Evolutionary conservation across 2,113 vertebrate species (phyloP).

Genomic region (Chinchilla lanigera): DNA sequence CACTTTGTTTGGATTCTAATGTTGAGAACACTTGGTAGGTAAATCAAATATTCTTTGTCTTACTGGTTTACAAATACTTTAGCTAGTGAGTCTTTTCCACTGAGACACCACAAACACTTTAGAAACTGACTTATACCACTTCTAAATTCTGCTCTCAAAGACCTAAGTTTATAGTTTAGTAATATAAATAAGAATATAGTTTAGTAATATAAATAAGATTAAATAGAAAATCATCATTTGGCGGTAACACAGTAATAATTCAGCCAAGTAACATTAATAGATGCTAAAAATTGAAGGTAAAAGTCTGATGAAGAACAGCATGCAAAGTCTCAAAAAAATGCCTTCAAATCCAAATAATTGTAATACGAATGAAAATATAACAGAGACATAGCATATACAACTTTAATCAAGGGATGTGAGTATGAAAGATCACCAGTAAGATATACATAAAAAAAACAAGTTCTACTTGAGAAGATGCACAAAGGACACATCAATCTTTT

Average conservation of each 20-base stretch:
- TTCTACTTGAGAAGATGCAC: not conserved
- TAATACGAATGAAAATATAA: not conserved
- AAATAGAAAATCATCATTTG: not conserved
- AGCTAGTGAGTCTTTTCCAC: not conserved
- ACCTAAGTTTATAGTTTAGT: not conserved
- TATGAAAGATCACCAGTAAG: not conserved
- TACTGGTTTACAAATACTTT: not conserved
- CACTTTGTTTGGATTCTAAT: constrained; percentile 5
- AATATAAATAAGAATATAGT: not conserved
- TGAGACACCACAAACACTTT: not conserved
- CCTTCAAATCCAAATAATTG: not conserved
- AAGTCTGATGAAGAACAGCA: not conserved
- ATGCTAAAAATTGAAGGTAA: not conserved
- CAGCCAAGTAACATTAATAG: constrained; percentile 30
- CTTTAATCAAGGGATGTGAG: not conserved
- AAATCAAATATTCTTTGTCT: not conserved
- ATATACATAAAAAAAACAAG: not conserved
- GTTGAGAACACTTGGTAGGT: not conserved
- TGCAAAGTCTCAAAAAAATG: not conserved
- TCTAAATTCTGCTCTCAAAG: not conserved
- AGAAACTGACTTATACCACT: not conserved
- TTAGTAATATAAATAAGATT: not conserved
- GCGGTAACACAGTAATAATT: not conserved
- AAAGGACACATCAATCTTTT: not conserved
- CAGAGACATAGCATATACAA: constrained; percentile 3